Percentiles rank a stretch among this genome's conserved stretches.
phyloP scores from a whole-genome alignment of 2,113 vertebrate species.

The Pseudopodoces humilis region DNA sequence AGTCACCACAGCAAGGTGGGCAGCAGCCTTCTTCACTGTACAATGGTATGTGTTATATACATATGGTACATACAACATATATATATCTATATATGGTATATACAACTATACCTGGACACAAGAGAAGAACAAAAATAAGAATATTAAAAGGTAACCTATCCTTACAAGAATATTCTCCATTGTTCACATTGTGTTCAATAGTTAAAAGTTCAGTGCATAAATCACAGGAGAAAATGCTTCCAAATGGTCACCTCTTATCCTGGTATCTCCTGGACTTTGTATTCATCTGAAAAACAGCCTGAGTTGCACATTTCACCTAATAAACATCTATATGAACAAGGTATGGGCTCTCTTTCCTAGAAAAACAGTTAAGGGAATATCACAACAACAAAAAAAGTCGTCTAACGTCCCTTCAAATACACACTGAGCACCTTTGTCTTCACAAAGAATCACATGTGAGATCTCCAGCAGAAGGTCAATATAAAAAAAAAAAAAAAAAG shows the following conservation, averaged over 20 bases:
- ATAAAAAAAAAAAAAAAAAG: not conserved
- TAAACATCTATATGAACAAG: conserved; percentile 72
- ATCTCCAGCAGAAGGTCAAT: not conserved
- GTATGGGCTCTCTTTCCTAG: conserved; percentile 66
- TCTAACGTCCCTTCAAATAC: not conserved
- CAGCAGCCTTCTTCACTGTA: conserved; percentile 73
- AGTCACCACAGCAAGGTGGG: conserved; percentile 70
- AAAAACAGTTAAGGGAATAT: not conserved
- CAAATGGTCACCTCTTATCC: not conserved
- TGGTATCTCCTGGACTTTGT: conserved; percentile 69
- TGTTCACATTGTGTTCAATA: not conserved
- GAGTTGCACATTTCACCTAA: conserved; percentile 60
- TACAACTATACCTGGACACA: conserved; percentile 53
- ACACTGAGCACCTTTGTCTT: not conserved
- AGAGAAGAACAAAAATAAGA: not conserved
- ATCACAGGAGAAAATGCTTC: not conserved
- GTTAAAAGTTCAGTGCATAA: not conserved
- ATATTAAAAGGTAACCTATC: not conserved
- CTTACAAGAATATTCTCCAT: not conserved
- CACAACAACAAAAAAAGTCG: not conserved
- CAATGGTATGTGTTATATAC: not conserved
- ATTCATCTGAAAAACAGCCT: conserved; percentile 70
- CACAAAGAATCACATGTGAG: not conserved
- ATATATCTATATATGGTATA: no score
- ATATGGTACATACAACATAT: no score